Base-by-base conservation (phyloP, 2,113 vertebrate genomes). In the Monopterus albus region DNA sequence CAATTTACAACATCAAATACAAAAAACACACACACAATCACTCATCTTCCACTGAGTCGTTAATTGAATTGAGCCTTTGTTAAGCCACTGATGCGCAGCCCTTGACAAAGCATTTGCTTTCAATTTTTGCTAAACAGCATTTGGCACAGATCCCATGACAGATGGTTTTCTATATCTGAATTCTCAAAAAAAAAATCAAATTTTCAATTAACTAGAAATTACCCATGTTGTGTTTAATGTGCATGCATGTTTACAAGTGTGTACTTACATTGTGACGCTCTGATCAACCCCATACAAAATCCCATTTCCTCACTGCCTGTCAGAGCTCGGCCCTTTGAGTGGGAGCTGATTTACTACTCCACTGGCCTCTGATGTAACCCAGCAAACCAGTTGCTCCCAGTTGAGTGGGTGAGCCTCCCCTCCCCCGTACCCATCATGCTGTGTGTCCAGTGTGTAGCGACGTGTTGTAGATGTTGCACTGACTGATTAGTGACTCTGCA, bases 401-500 rank as follows among this genome's bases (percentile, higher is more conserved):
- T 81, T 84, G 45, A 84, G 51, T 73, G 49, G 74, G 65, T 63
- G 49, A 75, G 58, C 43, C 55, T 72, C 55, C 40, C 69, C 73
- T 42, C 72, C 60, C 84, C 62, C 78, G 56, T 77, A 7, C 61
- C 26, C 42, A 11, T 23, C 36, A 38, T 9, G 18, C 72, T 29
- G 55, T 59, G 14, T 29, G 60, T 46, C 35, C 77, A 67, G 63
- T 36, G 28, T 74, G 77, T 63, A 70, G 72, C 66, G 75, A 87
- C 79, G 80, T 85, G 83, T 75, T 69, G 72, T 62, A 76, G 78
- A 83, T 72, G 31, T 31, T 42, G 49, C 64, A 85, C 81, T 61
- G 87, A 92, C 78, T 85, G 83, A 88, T 87, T 79, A 72, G 74
- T 69, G 65, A 87, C 71, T 49, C 66, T 60, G 85, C 78, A 17